Percentiles rank a stretch among this genome's conserved stretches.
Conservation (phyloP, 2,888 invertebrate species). For the Meandrusa payeni region DNA sequence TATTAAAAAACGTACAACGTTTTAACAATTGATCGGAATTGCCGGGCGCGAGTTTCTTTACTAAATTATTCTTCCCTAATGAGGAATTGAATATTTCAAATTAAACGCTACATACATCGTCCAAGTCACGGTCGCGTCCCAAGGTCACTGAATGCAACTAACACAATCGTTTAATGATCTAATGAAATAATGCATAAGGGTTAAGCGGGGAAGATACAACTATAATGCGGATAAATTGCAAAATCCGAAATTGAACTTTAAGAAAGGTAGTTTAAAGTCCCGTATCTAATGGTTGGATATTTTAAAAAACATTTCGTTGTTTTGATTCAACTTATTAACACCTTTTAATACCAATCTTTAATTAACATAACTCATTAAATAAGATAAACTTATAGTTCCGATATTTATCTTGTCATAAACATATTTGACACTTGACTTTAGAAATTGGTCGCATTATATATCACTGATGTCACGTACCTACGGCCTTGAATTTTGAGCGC, state of each 20-base stretch:
- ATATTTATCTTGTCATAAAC: too few relatives aligned
- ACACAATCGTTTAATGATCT: constrained; percentile 54
- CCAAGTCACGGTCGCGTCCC: constrained; percentile 49
- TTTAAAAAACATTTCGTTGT: too few relatives aligned
- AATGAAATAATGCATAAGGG: constrained; percentile 62
- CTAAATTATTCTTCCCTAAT: constrained; percentile 41
- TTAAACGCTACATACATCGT: constrained; percentile 44
- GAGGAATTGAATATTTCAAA: constrained; percentile 57
- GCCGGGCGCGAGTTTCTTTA: constrained; percentile 28
- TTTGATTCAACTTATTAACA: too few relatives aligned
- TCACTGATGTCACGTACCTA: constrained; percentile 36
- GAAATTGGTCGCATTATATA: constrained; percentile 43
- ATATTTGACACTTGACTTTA: constrained; percentile 25
- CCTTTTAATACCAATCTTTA: too few relatives aligned
- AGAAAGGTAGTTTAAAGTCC: too few relatives aligned
- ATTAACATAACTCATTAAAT: too few relatives aligned
- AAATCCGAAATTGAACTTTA: too few relatives aligned
- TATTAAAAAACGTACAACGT: background rate
- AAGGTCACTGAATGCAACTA: constrained; percentile 46
- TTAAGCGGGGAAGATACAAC: constrained; percentile 16
- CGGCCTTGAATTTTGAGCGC: constrained; percentile 37
- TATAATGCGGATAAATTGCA: too few relatives aligned
- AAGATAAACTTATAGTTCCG: too few relatives aligned
- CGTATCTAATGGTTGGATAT: too few relatives aligned
- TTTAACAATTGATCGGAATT: background rate